Evolutionary conservation across 2,113 vertebrate genomes (phyloP), one percentile per base, ranked within the genome.

Genomic region (Xenotilapia longispinis): DNA sequence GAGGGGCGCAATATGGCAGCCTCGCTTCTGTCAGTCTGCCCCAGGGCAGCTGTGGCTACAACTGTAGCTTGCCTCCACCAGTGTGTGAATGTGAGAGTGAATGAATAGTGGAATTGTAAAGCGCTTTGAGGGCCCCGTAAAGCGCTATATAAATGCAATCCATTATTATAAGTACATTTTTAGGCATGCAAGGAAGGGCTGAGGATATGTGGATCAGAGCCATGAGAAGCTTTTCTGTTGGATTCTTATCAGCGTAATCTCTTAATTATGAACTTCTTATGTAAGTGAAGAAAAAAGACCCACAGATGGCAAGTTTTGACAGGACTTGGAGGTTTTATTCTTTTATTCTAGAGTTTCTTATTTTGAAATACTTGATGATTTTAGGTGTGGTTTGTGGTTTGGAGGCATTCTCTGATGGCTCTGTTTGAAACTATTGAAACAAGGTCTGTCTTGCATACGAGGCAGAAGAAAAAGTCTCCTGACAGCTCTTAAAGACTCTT

Each of bases 1-100:
- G 45, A 7, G 14, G 45, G 14, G n/a, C 0, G 4, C 11, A 0
- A 26, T 13, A 55, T 26, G 6, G 54, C 21, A 5, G 11, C 54
- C 21, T 55, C 6, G 6, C 53, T 7, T 55, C 53, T 23, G 53
- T 55, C 21, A 26, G 21, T 55, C 54, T 55, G 51, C 51, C n/a
- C 5, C n/a, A 54, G 51, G 51, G n/a, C 0, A 54, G n/a, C n/a
- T 54, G 53, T 55, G 11, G 54, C 54, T 14, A 26, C 21, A 55
- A 5, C 21, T 26, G 12, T 57, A 57, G 54, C 0, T 53, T 12
- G 21, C 12, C 12, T 57, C 0, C 23, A 26, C 23, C 23, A 57
- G 54, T 57, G 2, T 55, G 21, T 55, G 53, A 54, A 13, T 54
- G 53, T 55, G 12, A 26, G 54, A 57, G 55, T 57, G 23, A 57